A percentile compares a stretch with the other conserved stretches of the same genome.
Evolutionary conservation across 2,888 invertebrate genomes (phyloP).

Genomic region (Cheilosia soror): DNA sequence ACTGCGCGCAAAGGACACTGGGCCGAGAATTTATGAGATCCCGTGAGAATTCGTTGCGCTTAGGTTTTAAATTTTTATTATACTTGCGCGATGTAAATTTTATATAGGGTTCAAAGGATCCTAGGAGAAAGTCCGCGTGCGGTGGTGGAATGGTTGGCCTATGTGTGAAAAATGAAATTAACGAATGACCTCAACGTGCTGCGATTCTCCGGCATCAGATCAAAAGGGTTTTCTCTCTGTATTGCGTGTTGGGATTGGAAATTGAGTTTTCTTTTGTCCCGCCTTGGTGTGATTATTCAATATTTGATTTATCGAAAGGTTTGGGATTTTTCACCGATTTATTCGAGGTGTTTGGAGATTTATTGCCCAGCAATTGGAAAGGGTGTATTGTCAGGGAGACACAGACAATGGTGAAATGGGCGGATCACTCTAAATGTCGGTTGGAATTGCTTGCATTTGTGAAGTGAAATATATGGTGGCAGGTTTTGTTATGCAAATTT

Average conservation of each 20-base stretch:
- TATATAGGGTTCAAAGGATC: constrained; percentile 56
- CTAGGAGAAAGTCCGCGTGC: constrained; percentile 50
- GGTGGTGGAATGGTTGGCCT: constrained; percentile 56
- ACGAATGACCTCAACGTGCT: constrained; percentile 62
- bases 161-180: constrained; percentile 66
- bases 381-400: constrained; percentile 39
- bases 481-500: constrained; percentile 70
- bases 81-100: constrained; percentile 37
- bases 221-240: constrained; percentile 39
- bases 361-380: constrained; percentile 51
- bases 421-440: constrained; percentile 54
- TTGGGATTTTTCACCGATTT: constrained; percentile 20
- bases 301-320: constrained; percentile 66
- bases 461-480: constrained; percentile 29
- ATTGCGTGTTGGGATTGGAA: constrained; percentile 51
- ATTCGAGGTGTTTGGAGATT: constrained; percentile 55
- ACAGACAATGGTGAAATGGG: constrained; percentile 52
- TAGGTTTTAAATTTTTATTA: constrained; percentile 60
- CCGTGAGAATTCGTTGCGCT: constrained; percentile 70
- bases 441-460: constrained; percentile 24
- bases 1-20: constrained; percentile 58
- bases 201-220: constrained; percentile 11
- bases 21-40: constrained; percentile 67
- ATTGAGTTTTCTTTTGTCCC: constrained; percentile 40
- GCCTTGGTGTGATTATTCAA: constrained; percentile 57